Evolutionary conservation across 2,888 invertebrate genomes (phyloP).

Genomic region (Artemia sp.): DNA sequence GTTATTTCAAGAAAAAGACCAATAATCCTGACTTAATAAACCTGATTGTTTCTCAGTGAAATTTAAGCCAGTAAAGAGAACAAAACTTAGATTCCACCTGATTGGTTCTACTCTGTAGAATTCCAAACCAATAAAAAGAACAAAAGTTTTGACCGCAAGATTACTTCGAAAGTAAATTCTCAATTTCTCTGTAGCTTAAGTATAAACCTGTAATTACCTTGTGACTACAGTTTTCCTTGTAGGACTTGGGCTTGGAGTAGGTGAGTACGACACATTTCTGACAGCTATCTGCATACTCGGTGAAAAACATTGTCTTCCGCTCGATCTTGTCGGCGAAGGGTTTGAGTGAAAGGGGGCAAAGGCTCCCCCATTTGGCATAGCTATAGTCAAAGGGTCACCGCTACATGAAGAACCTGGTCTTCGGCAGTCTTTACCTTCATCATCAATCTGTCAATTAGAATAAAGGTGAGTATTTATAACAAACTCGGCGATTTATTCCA

Average conservation of each 20-base stretch:
- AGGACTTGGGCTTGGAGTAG: conserved; percentile 57
- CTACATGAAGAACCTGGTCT: background rate
- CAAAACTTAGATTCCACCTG: too few species aligned
- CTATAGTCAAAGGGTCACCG: conserved; percentile 1
- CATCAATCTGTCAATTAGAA: background rate
- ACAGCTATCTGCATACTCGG: conserved; percentile 40
- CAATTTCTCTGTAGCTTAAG: too few species aligned
- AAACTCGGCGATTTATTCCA: too few species aligned
- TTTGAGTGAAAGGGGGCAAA: conserved; percentile 3
- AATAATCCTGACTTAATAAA: too few species aligned
- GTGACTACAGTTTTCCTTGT: conserved; percentile 63
- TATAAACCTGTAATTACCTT: conserved; percentile 31
- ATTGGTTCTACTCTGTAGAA: too few species aligned
- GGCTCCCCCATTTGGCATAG: background rate
- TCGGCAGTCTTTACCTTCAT: conserved; percentile 3
- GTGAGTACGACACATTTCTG: conserved; percentile 33
- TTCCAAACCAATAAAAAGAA: too few species aligned
- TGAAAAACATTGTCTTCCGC: conserved; percentile 39
- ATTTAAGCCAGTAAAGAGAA: too few species aligned
- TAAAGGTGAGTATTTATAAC: too few species aligned
- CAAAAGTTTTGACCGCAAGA: too few species aligned
- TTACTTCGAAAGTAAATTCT: too few species aligned
- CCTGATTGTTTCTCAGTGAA: too few species aligned
- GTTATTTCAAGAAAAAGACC: too few species aligned
- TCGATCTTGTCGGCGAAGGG: conserved; percentile 29